Percentiles rank a stretch among this genome's conserved stretches.
Evolutionary conservation across 1,140 invertebrate species (phyloP).

Genomic region (Elymnias hypermnestra): DNA sequence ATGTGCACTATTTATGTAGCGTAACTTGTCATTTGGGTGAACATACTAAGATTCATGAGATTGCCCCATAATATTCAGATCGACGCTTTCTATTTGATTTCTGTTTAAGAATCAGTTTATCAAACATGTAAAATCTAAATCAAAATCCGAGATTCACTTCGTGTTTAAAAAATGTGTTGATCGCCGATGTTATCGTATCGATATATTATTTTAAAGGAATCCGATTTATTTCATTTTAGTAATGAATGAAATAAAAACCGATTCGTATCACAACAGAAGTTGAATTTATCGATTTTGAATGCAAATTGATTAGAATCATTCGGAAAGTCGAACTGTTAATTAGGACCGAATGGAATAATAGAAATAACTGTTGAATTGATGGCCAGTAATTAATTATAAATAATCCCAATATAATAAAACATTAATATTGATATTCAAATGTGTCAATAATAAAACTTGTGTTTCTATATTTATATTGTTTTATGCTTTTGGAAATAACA

Average conservation of each 20-base stretch:
- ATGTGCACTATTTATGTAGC: no score
- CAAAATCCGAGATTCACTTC: neutral
- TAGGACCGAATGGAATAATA: constrained; percentile 1
- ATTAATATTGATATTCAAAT: neutral
- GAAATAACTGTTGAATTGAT: neutral
- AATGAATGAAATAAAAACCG: constrained; percentile 11
- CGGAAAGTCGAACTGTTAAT: constrained; percentile 7
- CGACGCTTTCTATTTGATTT: no score
- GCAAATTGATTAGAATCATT: constrained; percentile 6
- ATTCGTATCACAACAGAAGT: constrained; percentile 13
- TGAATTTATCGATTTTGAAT: constrained; percentile 8
- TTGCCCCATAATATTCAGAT: no score
- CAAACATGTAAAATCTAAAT: neutral
- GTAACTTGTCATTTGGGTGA: no score
- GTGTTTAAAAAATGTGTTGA: constrained; percentile 3
- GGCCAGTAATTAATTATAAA: neutral
- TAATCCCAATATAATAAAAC: neutral
- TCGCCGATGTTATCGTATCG: constrained; percentile 7
- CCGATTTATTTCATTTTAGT: constrained; percentile 6
- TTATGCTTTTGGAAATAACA: no score
- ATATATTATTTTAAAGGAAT: constrained; percentile 7
- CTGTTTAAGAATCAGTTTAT: no score
- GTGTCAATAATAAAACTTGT: neutral
- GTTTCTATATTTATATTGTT: no score
- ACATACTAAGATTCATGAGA: no score